Percentiles rank a stretch among this genome's conserved stretches.
Evolutionary conservation across 2,797 vertebrate genomes (phyloP).

Genomic region (Tachyglossus aculeatus): DNA sequence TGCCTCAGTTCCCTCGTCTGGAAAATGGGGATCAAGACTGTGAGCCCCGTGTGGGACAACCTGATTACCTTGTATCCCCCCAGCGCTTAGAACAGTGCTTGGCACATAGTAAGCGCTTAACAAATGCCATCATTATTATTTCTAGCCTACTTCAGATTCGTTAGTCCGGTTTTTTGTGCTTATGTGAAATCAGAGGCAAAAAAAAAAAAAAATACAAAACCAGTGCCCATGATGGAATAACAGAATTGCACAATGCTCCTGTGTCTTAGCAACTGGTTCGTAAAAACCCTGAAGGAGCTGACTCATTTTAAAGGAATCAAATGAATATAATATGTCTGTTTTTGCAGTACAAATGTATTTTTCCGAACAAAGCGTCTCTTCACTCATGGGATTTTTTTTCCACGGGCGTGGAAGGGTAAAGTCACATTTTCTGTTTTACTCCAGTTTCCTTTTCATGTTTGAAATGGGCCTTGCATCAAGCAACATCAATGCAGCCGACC

Average conservation of each 20-base stretch:
- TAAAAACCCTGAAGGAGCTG: conserved; percentile 16
- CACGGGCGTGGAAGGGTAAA: neutral
- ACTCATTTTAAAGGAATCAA: conserved; percentile 10
- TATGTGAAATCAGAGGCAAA: neutral
- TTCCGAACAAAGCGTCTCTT: conserved; percentile 16
- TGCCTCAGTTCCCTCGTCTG: too few relatives aligned
- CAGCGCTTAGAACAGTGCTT: too few relatives aligned
- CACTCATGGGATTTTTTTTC: neutral
- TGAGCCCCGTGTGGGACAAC: too few relatives aligned
- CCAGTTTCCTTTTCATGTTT: neutral
- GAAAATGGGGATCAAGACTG: too few relatives aligned
- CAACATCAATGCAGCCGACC: too few relatives aligned
- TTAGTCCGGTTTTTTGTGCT: neutral
- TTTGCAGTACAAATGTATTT: conserved; percentile 20
- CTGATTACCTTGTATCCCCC: too few relatives aligned
- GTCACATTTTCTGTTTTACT: neutral
- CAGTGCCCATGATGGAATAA: conserved; percentile 3
- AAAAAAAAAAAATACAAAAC: neutral
- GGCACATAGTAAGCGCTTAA: too few relatives aligned
- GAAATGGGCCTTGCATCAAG: too few relatives aligned
- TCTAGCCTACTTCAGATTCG: too few relatives aligned
- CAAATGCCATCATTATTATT: too few relatives aligned
- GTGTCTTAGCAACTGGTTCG: conserved; percentile 43
- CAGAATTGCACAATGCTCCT: conserved; percentile 21
- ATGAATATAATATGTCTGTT: neutral